Conservation (phyloP, 2,888 invertebrate species). For the Spialia ferax region DNA sequence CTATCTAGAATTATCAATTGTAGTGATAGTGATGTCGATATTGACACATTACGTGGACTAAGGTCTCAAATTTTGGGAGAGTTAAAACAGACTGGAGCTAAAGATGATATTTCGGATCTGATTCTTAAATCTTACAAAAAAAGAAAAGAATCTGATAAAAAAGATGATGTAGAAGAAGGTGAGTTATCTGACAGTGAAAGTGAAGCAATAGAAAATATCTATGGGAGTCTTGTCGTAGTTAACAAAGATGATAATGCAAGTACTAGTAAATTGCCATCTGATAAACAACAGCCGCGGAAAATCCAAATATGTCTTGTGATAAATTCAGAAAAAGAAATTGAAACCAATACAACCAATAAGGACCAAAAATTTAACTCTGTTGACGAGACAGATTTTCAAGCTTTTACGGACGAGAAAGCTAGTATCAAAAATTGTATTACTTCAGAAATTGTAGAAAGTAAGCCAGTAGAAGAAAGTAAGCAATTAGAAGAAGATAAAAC, state of each 20-base stretch:
- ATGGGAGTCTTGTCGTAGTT: conserved; percentile 68
- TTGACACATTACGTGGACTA: conserved; percentile 78
- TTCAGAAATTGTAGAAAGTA: conserved; percentile 14
- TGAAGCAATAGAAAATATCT: conserved; percentile 76
- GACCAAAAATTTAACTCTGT: conserved; percentile 38
- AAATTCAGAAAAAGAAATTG: conserved; percentile 57
- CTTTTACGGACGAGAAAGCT: conserved; percentile 51
- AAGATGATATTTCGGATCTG: conserved; percentile 78
- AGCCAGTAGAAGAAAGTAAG: conserved; percentile 23
- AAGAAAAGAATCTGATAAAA: conserved; percentile 49
- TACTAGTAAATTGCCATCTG: conserved; percentile 47
- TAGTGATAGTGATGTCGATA: conserved; percentile 77
- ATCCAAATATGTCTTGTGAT: conserved; percentile 72
- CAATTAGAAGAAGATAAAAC: not conserved
- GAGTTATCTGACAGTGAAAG: conserved; percentile 81
- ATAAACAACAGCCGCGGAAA: conserved; percentile 62
- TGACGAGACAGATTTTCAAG: conserved; percentile 65
- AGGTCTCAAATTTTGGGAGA: conserved; percentile 80
- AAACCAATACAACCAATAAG: conserved; percentile 34
- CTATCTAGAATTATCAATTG: conserved; percentile 76
- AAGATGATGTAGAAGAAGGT: conserved; percentile 75
- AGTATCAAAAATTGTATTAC: not conserved
- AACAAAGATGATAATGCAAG: conserved; percentile 52
- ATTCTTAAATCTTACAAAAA: conserved; percentile 74
- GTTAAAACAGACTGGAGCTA: conserved; percentile 74